phyloP scores from a whole-genome alignment of 2,113 vertebrate species.

The Strix aluco region DNA sequence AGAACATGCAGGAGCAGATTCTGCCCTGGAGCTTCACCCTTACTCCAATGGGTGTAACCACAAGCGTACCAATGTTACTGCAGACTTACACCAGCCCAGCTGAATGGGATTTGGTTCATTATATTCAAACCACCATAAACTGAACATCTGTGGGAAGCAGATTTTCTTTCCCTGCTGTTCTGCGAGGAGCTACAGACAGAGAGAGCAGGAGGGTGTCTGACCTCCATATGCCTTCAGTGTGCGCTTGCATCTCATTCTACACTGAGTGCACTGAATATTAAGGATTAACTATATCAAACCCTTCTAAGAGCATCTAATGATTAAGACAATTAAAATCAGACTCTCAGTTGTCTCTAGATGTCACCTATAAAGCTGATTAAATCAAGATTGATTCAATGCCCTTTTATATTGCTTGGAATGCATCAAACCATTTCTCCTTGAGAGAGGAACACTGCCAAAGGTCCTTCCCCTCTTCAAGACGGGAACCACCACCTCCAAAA shows the following conservation, averaged over 20 bases:
- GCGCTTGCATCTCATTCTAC: not conserved
- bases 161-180: constrained; percentile 31
- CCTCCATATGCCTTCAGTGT: not conserved
- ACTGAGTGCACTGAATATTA: not conserved
- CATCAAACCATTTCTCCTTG: not conserved
- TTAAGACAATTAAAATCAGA: constrained; percentile 45
- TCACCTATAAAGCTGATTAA: constrained; percentile 33
- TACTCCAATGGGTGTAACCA: not conserved
- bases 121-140: not conserved
- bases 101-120: not conserved
- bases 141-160: constrained; percentile 21
- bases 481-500: not conserved
- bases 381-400: not conserved
- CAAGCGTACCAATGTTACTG: not conserved
- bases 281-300: constrained; percentile 20
- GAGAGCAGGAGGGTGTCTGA: not conserved
- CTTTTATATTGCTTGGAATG: not conserved
- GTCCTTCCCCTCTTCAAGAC: not conserved
- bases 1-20: not conserved
- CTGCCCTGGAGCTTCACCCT: not conserved
- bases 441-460: not conserved
- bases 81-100: not conserved
- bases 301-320: constrained; percentile 23
- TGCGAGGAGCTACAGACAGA: not conserved
- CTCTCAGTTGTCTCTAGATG: not conserved